Evolutionary conservation across 2,888 invertebrate species (phyloP).

Genomic region (Zele albiditarsus): DNA sequence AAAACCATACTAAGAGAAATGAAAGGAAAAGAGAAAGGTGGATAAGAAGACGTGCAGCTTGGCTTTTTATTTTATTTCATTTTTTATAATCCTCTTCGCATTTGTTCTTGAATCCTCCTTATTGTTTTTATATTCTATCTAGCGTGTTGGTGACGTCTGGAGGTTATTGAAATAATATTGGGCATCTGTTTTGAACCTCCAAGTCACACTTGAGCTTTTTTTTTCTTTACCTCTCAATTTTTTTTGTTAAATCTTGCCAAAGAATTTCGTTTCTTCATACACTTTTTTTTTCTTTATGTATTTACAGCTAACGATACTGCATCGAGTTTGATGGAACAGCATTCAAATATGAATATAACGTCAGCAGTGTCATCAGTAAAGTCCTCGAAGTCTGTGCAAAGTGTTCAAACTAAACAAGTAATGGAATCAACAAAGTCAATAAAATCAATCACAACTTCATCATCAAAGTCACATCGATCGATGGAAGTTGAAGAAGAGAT

Average conservation of each 20-base stretch:
- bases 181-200: background rate
- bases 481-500: slow-evolving; percentile 77
- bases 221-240: background rate
- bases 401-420: slow-evolving; percentile 68
- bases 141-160: background rate
- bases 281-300: slow-evolving; percentile 18
- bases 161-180: slow-evolving; percentile 12
- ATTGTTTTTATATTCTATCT: background rate
- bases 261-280: background rate
- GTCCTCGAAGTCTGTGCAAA: slow-evolving; percentile 77
- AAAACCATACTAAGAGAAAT: background rate
- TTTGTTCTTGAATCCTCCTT: background rate
- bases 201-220: background rate
- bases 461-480: slow-evolving; percentile 79
- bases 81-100: background rate
- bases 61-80: too few relatives aligned
- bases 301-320: slow-evolving; percentile 61
- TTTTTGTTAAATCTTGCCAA: too few relatives aligned
- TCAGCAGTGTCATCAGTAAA: slow-evolving; percentile 65
- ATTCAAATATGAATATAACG: slow-evolving; percentile 61
- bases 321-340: slow-evolving; percentile 62
- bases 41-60: too few relatives aligned
- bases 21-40: too few relatives aligned
- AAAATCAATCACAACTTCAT: slow-evolving; percentile 73
- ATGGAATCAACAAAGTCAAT: slow-evolving; percentile 71